Base-by-base conservation (phyloP, 1,140 invertebrate species). In the Scaptomyza montana region DNA sequence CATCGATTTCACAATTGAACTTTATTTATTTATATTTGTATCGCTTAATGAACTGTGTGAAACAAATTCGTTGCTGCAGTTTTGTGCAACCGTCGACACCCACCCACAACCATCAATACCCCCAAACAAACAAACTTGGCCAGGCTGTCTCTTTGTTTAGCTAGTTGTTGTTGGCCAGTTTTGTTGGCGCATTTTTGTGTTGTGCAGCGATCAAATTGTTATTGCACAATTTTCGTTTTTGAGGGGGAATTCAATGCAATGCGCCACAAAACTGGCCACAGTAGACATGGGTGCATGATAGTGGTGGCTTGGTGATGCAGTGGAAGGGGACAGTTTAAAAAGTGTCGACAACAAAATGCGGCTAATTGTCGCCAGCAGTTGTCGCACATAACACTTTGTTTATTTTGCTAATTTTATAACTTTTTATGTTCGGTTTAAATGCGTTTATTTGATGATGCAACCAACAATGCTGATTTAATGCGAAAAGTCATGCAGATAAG, bases 381-480 rank as follows among this genome's bases (percentile, higher is more conserved):
- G 80, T 76, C 71, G 82, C 64, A n/a, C 84, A 87, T 89, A 89
- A 89, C 77, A 89, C 80, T 89, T 89, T 84, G 85, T 85, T 89
- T 82, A 1, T 63, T 75, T 75, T 46, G 84, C 84, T 87, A 87
- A 87, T 87, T 87, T 87, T 77, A 67, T 69, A 68, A 79, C 72
- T 56, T 68, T 74, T 57, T 73, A 2, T 60, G 60, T 79, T 73
- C 72, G 5, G 2, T 6, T 33, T 5, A 70, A 56, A 47, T 47
- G n/a, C 33, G 59, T 51, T 60, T 53, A 53, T 45, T 30, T 56
- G 39, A 30, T 28, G 41, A 30, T 30, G 45, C 28, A 6, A 12
- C 28, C n/a, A 21, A 63, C n/a, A 53, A 54, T 5, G 45, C 28
- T 36, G 45, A 41, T 21, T 46, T 39, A 67, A 59, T 12, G 65